Conservation (phyloP, 2,888 invertebrate species). For the Petrolisthes cinctipes region DNA sequence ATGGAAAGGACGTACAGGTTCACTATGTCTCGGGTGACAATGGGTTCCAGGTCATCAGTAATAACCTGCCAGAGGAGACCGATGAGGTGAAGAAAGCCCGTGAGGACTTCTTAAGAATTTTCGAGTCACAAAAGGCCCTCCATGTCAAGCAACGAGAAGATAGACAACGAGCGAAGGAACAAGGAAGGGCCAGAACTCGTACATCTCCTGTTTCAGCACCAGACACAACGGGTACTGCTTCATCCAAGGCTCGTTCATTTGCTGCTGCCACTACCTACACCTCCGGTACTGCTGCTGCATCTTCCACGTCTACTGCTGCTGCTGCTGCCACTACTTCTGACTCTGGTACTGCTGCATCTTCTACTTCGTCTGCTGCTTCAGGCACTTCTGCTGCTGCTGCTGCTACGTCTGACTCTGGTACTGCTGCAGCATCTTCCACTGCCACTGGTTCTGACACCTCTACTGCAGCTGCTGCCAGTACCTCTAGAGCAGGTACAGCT, state of each 20-base stretch:
- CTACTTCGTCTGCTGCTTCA: not conserved
- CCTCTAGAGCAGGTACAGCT: not conserved
- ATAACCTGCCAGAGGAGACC: slow-evolving; percentile 63
- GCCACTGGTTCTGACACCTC: not conserved
- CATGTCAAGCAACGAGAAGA: slow-evolving; percentile 15
- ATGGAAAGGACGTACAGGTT: slow-evolving; percentile 57
- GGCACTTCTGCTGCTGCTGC: not conserved
- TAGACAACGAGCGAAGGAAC: not conserved
- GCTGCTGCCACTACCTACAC: too few species aligned
- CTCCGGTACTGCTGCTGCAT: too few species aligned
- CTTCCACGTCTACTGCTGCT: too few species aligned
- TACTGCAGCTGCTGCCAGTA: not conserved
- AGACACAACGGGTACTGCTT: too few species aligned
- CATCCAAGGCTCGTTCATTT: not conserved
- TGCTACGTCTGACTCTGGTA: not conserved
- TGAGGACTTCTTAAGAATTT: slow-evolving; percentile 48
- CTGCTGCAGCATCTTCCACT: not conserved
- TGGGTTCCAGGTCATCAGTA: slow-evolving; percentile 62
- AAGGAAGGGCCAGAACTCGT: too few species aligned
- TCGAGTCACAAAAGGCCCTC: slow-evolving; percentile 36
- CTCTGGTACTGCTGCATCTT: not conserved
- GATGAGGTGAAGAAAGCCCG: slow-evolving; percentile 62
- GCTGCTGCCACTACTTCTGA: not conserved
- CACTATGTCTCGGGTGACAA: slow-evolving; percentile 60
- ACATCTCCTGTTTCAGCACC: not conserved